Conservation (phyloP, 2,113 vertebrate genomes). For the Telmatochromis sp. region DNA sequence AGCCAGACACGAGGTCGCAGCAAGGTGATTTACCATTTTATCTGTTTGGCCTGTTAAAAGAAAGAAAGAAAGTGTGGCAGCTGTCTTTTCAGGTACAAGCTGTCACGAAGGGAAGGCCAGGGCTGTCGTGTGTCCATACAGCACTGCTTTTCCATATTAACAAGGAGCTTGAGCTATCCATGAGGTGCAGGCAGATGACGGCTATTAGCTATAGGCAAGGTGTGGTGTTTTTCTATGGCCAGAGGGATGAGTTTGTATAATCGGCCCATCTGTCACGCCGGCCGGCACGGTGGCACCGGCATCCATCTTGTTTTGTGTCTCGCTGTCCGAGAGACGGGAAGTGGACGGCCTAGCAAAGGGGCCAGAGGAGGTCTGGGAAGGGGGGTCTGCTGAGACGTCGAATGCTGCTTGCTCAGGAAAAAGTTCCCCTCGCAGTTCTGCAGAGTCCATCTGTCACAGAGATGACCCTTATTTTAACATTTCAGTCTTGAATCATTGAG, state of each 20-base stretch:
- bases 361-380: not conserved
- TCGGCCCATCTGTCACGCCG: constrained; percentile 63
- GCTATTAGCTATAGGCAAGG: constrained; percentile 35
- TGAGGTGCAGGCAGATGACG: constrained; percentile 32
- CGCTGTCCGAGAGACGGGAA: constrained; percentile 19
- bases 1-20: constrained; percentile 5
- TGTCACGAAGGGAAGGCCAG: constrained; percentile 1
- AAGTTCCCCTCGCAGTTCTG: constrained; percentile 38
- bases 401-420: constrained; percentile 47
- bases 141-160: constrained; percentile 4
- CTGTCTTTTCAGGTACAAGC: constrained; percentile 7
- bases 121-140: not conserved
- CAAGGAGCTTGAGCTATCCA: constrained; percentile 1
- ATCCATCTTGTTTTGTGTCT: constrained; percentile 57
- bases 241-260: constrained; percentile 54
- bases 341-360: constrained; percentile 2
- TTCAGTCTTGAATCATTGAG: not conserved
- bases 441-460: constrained; percentile 24
- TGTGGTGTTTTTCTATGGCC: constrained; percentile 37
- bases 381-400: constrained; percentile 18
- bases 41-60: not conserved
- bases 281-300: constrained; percentile 39
- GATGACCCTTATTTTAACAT: not conserved
- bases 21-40: constrained; percentile 35
- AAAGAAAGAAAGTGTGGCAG: not conserved